Conservation (phyloP, 2,113 vertebrate species). For the Pachyramphus minor region DNA sequence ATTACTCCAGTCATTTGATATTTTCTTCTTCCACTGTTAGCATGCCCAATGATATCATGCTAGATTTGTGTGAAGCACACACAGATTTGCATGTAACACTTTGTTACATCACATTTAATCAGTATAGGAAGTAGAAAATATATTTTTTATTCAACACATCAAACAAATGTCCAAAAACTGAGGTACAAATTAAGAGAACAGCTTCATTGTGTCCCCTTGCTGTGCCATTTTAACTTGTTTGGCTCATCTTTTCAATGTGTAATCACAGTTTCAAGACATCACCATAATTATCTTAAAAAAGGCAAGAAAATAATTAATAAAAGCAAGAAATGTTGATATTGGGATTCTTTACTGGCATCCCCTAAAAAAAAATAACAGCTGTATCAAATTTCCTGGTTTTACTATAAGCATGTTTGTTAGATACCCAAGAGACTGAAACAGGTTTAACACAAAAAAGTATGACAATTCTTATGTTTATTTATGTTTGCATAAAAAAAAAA, state of each 20-base stretch:
- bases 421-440: neutral
- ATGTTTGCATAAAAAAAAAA: neutral
- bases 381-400: neutral
- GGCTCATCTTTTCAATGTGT: neutral
- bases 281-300: neutral
- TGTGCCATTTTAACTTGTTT: neutral
- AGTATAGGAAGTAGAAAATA: neutral
- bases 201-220: neutral
- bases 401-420: neutral
- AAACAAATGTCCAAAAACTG: neutral
- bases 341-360: neutral
- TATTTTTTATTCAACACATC: neutral
- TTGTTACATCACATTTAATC: neutral
- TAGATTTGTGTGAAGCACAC: neutral
- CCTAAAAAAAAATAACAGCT: neutral
- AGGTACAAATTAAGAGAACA: neutral
- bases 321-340: neutral
- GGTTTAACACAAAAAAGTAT: neutral
- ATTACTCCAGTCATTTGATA: neutral
- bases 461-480: neutral
- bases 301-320: too few relatives aligned
- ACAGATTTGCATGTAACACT: neutral
- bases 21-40: conserved; percentile 15
- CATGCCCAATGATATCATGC: neutral
- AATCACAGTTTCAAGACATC: neutral